Base-by-base conservation (phyloP, 2,113 vertebrate genomes). In the Chaetops frenatus region DNA sequence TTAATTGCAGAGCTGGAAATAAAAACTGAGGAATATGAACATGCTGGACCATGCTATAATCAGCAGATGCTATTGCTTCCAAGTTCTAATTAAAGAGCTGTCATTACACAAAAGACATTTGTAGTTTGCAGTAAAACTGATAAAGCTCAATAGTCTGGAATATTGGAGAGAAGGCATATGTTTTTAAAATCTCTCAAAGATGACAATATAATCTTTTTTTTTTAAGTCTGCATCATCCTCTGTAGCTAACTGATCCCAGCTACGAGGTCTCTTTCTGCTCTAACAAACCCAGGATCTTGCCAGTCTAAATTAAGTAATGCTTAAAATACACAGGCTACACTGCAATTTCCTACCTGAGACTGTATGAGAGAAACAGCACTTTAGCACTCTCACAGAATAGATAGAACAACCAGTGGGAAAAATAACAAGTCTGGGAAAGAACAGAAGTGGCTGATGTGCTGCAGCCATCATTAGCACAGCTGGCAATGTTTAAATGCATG, bases 81-180 rank as follows among this genome's bases (percentile, higher is more conserved):
- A 96, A 93, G 64, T 90, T 94, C 93, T 95, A 94, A 95, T 93
- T 97, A 96, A 96, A 94, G 85, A 96, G 61, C 67, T 92, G 93
- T 92, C 88, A 83, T 93, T 95, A 73, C 64, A 88, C 64, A 74
- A 67, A 95, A 96, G 86, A 56, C 79, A 90, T 88, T 92, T 94
- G 71, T 88, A 86, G 67, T 92, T 88, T 90, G 92, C 82, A 84
- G 58, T 71, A 62, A 83, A 96, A 91, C 76, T 91, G 94, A 96
- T 94, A 95, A 97, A 93, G 80, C 67, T 93, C 72, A 78, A 44
- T 92, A 86, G 51, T 81, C 76, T 83, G 86, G 66, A 90, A 74
- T 80, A 73, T 10, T 77, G 66, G 71, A 80, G 38, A 50, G 79
- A 61, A 85, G 47, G 33, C 58, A 58, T 82, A 88, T 77, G 71